Base-by-base conservation (phyloP, 1,140 invertebrate genomes). In the Pristionchus pacificus region DNA sequence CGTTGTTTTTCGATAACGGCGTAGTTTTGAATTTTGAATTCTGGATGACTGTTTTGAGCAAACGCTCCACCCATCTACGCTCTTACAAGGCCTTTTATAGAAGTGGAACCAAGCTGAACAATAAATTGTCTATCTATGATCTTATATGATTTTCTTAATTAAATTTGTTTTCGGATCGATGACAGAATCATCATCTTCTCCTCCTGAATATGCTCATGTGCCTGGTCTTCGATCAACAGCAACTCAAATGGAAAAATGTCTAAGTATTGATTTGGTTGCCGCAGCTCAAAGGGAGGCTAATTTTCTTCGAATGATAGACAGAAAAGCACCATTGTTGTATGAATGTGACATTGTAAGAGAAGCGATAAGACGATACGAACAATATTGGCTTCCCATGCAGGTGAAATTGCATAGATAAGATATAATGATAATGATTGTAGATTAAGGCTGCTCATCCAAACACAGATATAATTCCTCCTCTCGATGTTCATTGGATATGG, bases 401-500 rank as follows among this genome's bases (percentile, higher is more conserved):
- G 78, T 82, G 58, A 59, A 64, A 25, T 65, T 38, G 28, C n/a
- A 33, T 13, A 32, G 6, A 13, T 29, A 28, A 2, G 60, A 31
- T 68, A 14, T 29, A 15, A 24, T 13, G 6, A 38, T 60, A 60
- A 28, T 33, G 6, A 28, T 28, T 25, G n/a, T 15, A 32, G 59
- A 69, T 86, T 19, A 79, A 84, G 65, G 84, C 85, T 1, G 66
- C 74, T 24, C 75, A 78, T 65, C 77, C 74, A 3, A 79, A 84
- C 74, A 61, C 78, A n/a, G 72, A 78, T 59, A 68, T 85, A 6
- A 79, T 82, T 60, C 85, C 86, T 1, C 86, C 86, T 19, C 65
- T 87, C 33, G 86, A 87, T 74, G 84, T 87, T 58, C 84, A 87
- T 70, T 87, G 86, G 86, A 76, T 86, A n/a, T 87, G 86, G 87